Base-by-base conservation (phyloP, 2,797 vertebrate genomes). In the Peromyscus melanophrys region DNA sequence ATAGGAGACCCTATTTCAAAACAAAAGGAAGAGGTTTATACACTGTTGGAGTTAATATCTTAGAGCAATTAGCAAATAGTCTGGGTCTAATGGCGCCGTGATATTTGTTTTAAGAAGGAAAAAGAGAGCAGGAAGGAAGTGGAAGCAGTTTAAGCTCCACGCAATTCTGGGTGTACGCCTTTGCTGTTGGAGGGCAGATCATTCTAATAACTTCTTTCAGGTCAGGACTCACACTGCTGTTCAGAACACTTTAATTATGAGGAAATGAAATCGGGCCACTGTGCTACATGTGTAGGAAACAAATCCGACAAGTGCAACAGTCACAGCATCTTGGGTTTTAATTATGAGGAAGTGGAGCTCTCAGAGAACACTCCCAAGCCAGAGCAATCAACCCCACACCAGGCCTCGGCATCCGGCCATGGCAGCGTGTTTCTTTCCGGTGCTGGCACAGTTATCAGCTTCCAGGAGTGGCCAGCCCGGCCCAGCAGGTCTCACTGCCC, bases 251-350 rank as follows among this genome's bases (percentile, higher is more conserved):
- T 87, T 73, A 92, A 95, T 94, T 90, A 93, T 1, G 14, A 94
- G 76, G 89, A 91, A 80, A 76, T 61, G 90, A 96, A 96, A 88
- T 43, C 43, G 88, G 94, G 90, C 76, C 92, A 43, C 57, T 77
- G 77, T 29, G 46, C 81, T 29, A 87, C 75, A 83, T 46, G 31
- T 0, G 3, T 11, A 84, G 84, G 76, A 90, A 92, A 96, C 73
- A n/a, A 85, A 85, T 34, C 9, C 34, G 37, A 93, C 55, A 46
- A 63, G 77, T 2, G 21, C 52, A 71, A 46, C 59, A 89, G 83
- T 40, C 91, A 71, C 82, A 29, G 77, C 90, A 61, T 63, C 77
- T 52, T 43, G 37, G 91, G 82, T 93, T 90, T 83, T 94, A 83
- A 95, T 96, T 78, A 94, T 90, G 31, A 92, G 96, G 87, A 83